Evolutionary conservation across 1,140 invertebrate species (phyloP).

Genomic region (Aphaenogaster ashmeadi): DNA sequence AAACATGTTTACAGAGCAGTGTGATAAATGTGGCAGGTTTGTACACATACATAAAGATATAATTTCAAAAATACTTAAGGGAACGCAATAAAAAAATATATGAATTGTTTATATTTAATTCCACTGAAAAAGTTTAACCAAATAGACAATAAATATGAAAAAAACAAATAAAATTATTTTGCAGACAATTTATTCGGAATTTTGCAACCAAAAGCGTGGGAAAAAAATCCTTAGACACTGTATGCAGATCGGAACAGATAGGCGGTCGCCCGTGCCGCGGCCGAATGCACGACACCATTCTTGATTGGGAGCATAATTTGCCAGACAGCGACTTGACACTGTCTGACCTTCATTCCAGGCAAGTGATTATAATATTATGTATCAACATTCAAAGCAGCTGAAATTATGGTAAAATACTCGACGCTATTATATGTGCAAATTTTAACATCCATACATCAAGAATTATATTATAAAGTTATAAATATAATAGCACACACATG

Average conservation of each 20-base stretch:
- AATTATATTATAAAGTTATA: conserved; percentile 9
- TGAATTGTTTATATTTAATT: background rate
- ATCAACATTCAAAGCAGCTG: background rate
- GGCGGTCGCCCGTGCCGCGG: conserved; percentile 93
- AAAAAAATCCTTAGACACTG: conserved; percentile 94
- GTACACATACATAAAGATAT: conserved; percentile 61
- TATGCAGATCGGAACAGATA: conserved; percentile 90
- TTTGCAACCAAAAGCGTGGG: conserved; percentile 95
- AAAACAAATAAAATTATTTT: conserved; percentile 75
- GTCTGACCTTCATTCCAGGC: conserved; percentile 96
- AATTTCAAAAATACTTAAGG: background rate
- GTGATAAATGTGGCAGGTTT: conserved; percentile 95
- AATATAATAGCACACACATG: background rate
- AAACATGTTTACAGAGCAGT: conserved; percentile 99
- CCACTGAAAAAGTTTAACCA: background rate
- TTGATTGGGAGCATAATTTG: conserved; percentile 99
- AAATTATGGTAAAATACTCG: background rate
- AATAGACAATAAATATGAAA: conserved; percentile 1
- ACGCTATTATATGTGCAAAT: background rate
- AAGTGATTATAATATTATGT: conserved; percentile 70
- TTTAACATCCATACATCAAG: background rate
- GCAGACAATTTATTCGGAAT: conserved; percentile 94
- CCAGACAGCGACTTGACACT: conserved; percentile 96
- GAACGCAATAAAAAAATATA: conserved; percentile 48
- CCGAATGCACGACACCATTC: conserved; percentile 95